Evolutionary conservation across 1,140 invertebrate genomes (phyloP), one percentile per base, ranked within the genome.

Genomic region (Plectrocnemia conspersa): DNA sequence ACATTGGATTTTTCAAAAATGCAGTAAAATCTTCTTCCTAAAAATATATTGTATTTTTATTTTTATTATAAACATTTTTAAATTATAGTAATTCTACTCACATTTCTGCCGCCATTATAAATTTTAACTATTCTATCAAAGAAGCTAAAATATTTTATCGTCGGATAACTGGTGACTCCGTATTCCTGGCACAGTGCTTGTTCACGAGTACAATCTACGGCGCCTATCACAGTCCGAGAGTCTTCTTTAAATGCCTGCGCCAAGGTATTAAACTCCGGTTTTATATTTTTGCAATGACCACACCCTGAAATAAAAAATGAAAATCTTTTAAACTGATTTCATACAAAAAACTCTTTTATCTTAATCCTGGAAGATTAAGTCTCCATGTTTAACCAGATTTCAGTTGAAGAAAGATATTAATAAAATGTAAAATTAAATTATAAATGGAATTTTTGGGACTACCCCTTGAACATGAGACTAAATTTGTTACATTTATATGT

Each of bases 261-360:
- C 3, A 90, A 88, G 32, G 76, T 75, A 13, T 77, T 80, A 65
- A 88, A 91, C 70, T 93, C 88, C 11, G 91, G 90, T 69, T 94
- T 93, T 0, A 89, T 83, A 62, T 82, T 83, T 66, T 93, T 93
- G 67, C 91, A 94, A 69, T 93, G 90, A 5, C 90, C 90, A 72
- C 91, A 94, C 91, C 90, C 89, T 92, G 63, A 44, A 69, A 70
- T 54, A 42, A 61, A 59, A 54, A 56, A 57, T 48, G 48, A 35
- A 35, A 48, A n/a, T n/a, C n/a, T n/a, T n/a, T n/a, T n/a, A n/a
- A n/a, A n/a, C n/a, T n/a, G n/a, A n/a, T n/a, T n/a, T n/a, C n/a
- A n/a, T n/a, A n/a, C n/a, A n/a, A n/a, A n/a, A n/a, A n/a, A n/a
- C n/a, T n/a, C n/a, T n/a, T n/a, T n/a, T n/a, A n/a, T n/a, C n/a